Percentiles rank a stretch among this genome's conserved stretches.
These are phyloP conservation scores for Hirtodrosophila trivittata DNA, from an alignment of 2,888 invertebrate species.

Conservation along the genomic window DNA sequence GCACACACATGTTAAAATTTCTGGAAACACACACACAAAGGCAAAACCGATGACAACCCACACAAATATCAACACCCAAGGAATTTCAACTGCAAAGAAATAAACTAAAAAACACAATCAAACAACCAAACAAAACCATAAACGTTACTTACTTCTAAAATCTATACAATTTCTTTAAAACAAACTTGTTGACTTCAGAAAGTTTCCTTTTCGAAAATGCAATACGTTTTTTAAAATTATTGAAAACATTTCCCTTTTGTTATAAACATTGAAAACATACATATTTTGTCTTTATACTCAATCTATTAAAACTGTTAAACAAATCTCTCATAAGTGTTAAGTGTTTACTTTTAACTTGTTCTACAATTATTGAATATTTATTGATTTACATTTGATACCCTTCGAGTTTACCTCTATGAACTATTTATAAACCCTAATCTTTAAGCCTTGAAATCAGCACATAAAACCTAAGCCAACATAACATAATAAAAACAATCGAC, in stretches of 20 bases:
- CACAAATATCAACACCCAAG: conserved; percentile 4
- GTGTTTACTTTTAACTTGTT: conserved; percentile 47
- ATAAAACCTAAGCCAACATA: conserved; percentile 13
- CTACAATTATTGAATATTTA: conserved; percentile 29
- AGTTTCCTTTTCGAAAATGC: no score
- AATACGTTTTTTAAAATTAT: conserved; percentile 38
- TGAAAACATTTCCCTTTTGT: conserved; percentile 20
- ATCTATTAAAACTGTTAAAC: conserved; percentile 28
- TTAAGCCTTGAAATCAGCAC: conserved; percentile 8
- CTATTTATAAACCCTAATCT: conserved; percentile 15
- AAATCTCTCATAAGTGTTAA: conserved; percentile 46
- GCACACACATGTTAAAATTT: conserved; percentile 12
- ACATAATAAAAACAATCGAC: conserved; percentile 1
- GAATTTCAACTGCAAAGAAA: conserved; percentile 1
- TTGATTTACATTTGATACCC: conserved; percentile 11
- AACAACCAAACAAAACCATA: conserved; percentile 1
- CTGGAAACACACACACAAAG: conserved; percentile 11
- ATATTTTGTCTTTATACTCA: not conserved
- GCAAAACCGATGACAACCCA: conserved; percentile 1
- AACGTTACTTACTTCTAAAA: no score
- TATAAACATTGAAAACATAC: conserved; percentile 20
- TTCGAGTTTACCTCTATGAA: no score
- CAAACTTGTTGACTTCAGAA: no score
- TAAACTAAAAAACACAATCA: conserved; percentile 11
- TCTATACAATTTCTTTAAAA: conserved; percentile 3